Evolutionary conservation across 1,140 invertebrate genomes (phyloP), one percentile per base, ranked within the genome.

Genomic region (Stegodyphus mimosarum): DNA sequence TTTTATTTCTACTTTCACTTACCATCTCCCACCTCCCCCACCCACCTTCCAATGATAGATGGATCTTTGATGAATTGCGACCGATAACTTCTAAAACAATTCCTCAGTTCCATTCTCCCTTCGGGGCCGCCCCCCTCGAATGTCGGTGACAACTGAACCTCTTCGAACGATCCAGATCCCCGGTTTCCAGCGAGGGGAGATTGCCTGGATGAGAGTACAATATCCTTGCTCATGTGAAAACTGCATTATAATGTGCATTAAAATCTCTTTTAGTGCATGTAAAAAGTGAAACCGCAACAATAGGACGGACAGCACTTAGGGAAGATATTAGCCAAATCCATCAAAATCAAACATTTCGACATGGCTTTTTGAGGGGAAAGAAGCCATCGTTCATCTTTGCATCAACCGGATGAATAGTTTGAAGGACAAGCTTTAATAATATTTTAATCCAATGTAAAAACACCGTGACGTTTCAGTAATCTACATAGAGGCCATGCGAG

Each of bases 21-120:
- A 7, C 7, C 2, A 18, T 15, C 17, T 67, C 64, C 17, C 77
- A 13, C 67, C 7, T 33, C 17, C 48, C 67, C 13, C 15, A 17
- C 64, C 67, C 11, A 60, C 77, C 52, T 60, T 60, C 50, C 50
- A 66, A 81, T 81, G 79, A 81, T 81, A 81, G 79, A 81, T 81
- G 79, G 79, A 13, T 51, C 79, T 81, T 81, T 81, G 79, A 81
- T 81, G 79, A 81, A 81, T 81, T 50, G 55, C 79, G 79, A 64
- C 79, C 79, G 79, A 81, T 81, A 81, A 73, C 67, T 81, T 81
- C 79, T 81, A 81, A 81, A 81, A 81, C 79, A 81, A 81, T 81
- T 81, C 79, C 79, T 81, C 53, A 49, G 53, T 55, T 52, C 79
- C 71, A 51, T 70, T 52, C 6, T 11, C 48, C 64, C 17, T n/a